These are phyloP conservation scores for Cecidostiba fungosa DNA, from an alignment of 2,888 invertebrate genomes.

Conservation along the genomic window DNA sequence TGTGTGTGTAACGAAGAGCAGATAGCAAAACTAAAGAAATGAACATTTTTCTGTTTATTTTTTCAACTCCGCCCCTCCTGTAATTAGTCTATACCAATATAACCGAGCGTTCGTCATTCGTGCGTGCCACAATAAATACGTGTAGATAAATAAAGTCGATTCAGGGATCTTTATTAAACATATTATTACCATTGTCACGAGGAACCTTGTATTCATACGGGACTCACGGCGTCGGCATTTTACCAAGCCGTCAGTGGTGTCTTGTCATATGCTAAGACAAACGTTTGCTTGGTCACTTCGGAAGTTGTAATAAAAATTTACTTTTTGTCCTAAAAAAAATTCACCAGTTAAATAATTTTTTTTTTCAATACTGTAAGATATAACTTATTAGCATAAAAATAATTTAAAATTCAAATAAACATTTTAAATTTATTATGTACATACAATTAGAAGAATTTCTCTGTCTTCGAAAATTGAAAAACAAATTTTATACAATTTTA, in stretches of 20 bases:
- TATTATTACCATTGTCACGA: constrained; percentile 66
- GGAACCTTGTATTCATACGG: constrained; percentile 52
- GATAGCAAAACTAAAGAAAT: constrained; percentile 39
- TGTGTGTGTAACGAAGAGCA: not conserved
- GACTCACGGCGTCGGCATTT: not conserved
- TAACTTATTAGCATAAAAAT: too few relatives aligned
- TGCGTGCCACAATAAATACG: constrained; percentile 63
- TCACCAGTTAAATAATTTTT: not conserved
- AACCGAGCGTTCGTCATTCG: constrained; percentile 53
- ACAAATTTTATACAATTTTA: not conserved
- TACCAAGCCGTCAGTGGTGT: constrained; percentile 17
- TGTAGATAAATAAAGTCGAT: constrained; percentile 65
- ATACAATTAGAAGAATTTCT: not conserved
- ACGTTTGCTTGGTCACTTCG: constrained; percentile 50
- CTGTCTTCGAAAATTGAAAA: not conserved
- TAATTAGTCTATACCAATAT: constrained; percentile 27
- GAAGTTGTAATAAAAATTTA: not conserved
- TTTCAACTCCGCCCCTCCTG: constrained; percentile 5
- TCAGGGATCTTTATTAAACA: constrained; percentile 79
- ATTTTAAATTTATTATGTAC: constrained; percentile 31
- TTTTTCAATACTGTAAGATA: not conserved
- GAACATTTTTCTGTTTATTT: constrained; percentile 34
- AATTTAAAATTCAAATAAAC: not conserved
- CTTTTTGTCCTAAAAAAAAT: not conserved
- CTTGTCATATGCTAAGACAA: constrained; percentile 44